Conservation (phyloP, 2,113 vertebrate genomes). For the Sapayoa aenigma region DNA sequence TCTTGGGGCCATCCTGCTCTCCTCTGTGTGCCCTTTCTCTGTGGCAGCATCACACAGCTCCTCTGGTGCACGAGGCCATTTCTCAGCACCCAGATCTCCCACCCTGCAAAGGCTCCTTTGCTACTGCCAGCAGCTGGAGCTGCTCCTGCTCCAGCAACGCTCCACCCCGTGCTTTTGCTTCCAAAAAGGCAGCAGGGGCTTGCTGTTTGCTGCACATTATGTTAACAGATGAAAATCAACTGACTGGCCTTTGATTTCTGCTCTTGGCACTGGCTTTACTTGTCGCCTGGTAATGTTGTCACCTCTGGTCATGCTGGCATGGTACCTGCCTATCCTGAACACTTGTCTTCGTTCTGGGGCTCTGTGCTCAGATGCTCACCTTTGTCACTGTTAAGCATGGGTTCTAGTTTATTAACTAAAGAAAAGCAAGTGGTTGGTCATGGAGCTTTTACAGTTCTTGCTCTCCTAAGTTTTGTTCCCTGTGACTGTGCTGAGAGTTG, state of each 20-base stretch:
- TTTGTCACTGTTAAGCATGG: background rate
- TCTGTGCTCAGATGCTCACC: background rate
- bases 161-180: background rate
- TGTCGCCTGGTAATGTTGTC: background rate
- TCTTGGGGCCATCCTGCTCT: background rate
- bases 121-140: background rate
- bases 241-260: background rate
- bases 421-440: background rate
- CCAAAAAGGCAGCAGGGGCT: background rate
- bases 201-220: rapidly evolving
- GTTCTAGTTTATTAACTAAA: background rate
- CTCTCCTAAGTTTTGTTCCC: background rate
- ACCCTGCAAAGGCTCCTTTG: background rate
- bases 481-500: background rate
- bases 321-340: background rate
- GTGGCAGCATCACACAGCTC: background rate
- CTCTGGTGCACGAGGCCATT: background rate
- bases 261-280: background rate
- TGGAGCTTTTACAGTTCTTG: background rate
- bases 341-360: rapidly evolving
- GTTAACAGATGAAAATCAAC: background rate
- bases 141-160: background rate
- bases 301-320: background rate
- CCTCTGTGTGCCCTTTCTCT: background rate
- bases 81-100: background rate